phyloP scores from a whole-genome alignment of 1,140 invertebrate species.

The Trinorchestia longiramus region DNA sequence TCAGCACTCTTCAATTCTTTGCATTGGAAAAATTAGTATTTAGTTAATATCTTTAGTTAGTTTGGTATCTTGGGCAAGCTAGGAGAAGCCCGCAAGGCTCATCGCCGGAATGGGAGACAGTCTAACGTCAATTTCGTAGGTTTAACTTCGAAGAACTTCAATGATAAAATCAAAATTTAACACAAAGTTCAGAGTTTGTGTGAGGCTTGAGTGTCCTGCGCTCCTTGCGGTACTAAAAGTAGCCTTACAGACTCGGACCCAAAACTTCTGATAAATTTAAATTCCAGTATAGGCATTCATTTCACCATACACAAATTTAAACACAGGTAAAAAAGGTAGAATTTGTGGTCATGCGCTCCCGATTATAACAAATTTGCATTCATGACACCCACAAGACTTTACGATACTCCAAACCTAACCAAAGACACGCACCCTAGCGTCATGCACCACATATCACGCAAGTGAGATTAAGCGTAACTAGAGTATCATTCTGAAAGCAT shows the following conservation, averaged over 20 bases:
- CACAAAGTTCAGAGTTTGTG: background rate
- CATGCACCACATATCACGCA: background rate
- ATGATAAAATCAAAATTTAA: background rate
- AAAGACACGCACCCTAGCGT: background rate
- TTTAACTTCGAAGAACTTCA: background rate
- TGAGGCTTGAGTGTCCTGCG: background rate
- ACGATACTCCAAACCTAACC: no score
- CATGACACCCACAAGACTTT: background rate
- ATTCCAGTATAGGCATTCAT: background rate
- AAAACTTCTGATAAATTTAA: background rate
- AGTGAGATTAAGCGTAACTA: background rate
- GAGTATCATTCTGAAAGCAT: no score
- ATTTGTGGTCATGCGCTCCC: background rate
- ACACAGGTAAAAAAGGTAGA: background rate
- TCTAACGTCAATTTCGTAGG: background rate
- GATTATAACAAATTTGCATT: background rate
- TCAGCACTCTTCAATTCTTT: background rate
- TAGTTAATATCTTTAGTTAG: background rate
- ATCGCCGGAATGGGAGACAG: background rate
- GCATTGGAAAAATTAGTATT: background rate
- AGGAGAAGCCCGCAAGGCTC: background rate
- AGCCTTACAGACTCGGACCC: background rate
- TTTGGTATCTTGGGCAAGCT: background rate
- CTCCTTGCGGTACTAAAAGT: background rate
- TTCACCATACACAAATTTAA: background rate